Percentiles rank a stretch among this genome's conserved stretches.
These are phyloP conservation scores for Apocheima hispidaria DNA, from an alignment of 2,888 invertebrate species.

Conservation along the genomic window DNA sequence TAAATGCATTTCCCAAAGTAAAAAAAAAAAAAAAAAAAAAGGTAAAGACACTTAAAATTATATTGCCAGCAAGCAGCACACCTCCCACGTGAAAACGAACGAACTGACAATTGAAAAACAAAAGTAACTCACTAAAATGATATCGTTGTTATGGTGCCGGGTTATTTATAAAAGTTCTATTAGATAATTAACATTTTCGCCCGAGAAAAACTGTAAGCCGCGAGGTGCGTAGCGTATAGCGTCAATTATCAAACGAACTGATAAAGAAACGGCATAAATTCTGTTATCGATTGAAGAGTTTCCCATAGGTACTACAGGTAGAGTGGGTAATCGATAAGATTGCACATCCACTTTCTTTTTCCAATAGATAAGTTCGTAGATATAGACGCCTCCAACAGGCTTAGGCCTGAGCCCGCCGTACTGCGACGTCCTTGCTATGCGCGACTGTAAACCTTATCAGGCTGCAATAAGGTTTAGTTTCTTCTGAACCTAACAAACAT, in stretches of 20 bases:
- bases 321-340: constrained; percentile 31
- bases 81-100: no score
- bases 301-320: constrained; percentile 25
- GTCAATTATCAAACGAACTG: not conserved
- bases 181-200: not conserved
- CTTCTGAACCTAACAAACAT: no score
- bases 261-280: constrained; percentile 2
- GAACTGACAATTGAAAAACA: not conserved
- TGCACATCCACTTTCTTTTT: constrained; percentile 2
- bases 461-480: no score
- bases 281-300: constrained; percentile 33
- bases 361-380: not conserved
- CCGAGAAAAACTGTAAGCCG: not conserved
- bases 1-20: no score
- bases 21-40: no score
- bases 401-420: no score
- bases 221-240: not conserved
- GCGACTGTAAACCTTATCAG: no score
- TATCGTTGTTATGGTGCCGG: not conserved
- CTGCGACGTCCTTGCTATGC: no score
- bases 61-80: no score
- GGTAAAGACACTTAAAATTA: no score
- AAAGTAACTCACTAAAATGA: not conserved
- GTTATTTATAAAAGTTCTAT: not conserved
- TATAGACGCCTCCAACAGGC: no score